Base-by-base conservation (phyloP, 2,113 vertebrate species). In the Garra rufa region DNA sequence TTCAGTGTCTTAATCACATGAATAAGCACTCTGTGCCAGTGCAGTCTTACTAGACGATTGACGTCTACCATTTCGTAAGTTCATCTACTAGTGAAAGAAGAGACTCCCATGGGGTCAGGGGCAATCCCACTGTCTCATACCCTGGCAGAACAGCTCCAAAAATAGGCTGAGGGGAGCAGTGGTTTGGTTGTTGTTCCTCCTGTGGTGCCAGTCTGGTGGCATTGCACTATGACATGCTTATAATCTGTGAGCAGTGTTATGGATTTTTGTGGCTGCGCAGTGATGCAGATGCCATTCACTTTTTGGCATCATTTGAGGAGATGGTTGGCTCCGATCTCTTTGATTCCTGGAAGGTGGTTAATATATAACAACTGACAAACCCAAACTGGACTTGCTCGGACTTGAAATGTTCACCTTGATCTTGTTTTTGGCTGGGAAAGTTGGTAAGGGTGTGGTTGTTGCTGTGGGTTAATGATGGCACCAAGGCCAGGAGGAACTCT, bases 111-210 rank as follows among this genome's bases (percentile, higher is more conserved):
- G 5, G 13, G 67, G 52, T 61, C 67, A 48, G 52, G 50, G 83
- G 70, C 28, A 61, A 69, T 65, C 78, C 75, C 24, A 41, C 65
- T 41, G 55, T 59, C 52, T 57, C 55, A 44, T 50, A 55, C 30
- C 26, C 30, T 52, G 34, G 26, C 75, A 76, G 70, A 69, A 63
- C 70, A 73, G 17, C 75, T 9, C 87, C 63, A 34, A 80, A 87
- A 83, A 83, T 86, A 85, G 69, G 48, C 43, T 81, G 8, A 43
- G 6, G n/a, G 8, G 28, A 71, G 81, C 28, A 71, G 19, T 71
- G 73, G 77, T 76, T 71, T 43, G 46, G n/a, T 81, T 76, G 83
- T 83, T 71, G 70, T 83, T 86, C 70, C 76, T 17, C 46, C 83
- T 70, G 55, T 85, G 79, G 84, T 46, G 13, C 59, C 83, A 85